Evolutionary conservation across 2,113 vertebrate species (phyloP), one percentile per base, ranked within the genome.

Genomic region (Petromus typicus): DNA sequence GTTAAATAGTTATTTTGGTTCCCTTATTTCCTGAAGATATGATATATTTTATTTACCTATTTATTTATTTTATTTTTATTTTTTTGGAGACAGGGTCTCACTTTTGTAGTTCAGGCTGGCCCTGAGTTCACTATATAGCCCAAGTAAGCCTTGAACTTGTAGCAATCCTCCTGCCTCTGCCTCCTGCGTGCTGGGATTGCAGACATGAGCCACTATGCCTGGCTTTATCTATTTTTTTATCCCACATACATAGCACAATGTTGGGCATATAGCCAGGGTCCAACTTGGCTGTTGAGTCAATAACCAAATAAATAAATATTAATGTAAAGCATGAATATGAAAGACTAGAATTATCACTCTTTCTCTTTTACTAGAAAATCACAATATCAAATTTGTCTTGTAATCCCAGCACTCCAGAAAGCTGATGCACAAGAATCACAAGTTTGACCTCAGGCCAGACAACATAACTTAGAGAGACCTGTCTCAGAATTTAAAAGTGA

Each of bases 351-450:
- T 80, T 73, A 88, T 7, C 17, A 86, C 34, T 63, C 34, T 85
- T 14, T 82, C 4, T 69, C n/a, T 93, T 93, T 91, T 69, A 87
- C 59, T 59, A 96, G 57, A 84, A 91, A 83, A 27, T 5, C 25
- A 43, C 3, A 81, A 5, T 84, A 89, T 86, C 5, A 90, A 37
- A 63, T 67, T 80, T 82, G 34, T 66, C 34, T 30, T 78, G 32
- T 34, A 34, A 78, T 54, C 45, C 17, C 11, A 78, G 75, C 30
- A 78, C 30, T 78, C 30, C 34, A 34, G 45, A 8, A 78, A 30
- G 27, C 30, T 51, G 48, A 78, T 25, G 48, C 17, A 34, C 2
- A 18, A 20, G 30, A 17, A 54, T 54, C 14, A n/a, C 32, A 78
- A 78, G 48, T 54, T 34, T 4, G 0, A 78, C 7, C 32, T 32